A percentile compares a stretch with the other conserved stretches of the same genome.
phyloP scores from a whole-genome alignment of 2,113 vertebrate genomes.

The Aramus guarauna region DNA sequence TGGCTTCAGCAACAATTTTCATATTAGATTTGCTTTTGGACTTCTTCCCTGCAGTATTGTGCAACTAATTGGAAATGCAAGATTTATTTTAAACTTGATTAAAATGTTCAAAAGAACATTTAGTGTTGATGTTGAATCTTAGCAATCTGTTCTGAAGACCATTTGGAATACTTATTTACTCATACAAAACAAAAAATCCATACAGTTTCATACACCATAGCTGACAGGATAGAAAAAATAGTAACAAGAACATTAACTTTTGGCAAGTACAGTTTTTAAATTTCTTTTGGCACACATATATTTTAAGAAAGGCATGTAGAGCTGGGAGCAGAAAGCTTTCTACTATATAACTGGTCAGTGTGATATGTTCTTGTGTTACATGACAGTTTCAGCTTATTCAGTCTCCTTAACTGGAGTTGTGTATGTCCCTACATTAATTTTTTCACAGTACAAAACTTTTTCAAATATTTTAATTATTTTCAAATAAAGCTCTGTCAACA shows the following conservation, averaged over 20 bases:
- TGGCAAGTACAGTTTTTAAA: not conserved
- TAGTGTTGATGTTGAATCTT: conserved; percentile 32
- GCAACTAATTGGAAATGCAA: conserved; percentile 36
- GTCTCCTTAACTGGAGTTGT: not conserved
- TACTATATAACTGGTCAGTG: not conserved
- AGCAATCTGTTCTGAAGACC: conserved; percentile 43
- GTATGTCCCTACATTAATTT: not conserved
- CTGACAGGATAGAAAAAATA: not conserved
- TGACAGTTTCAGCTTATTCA: not conserved
- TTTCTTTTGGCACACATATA: too few species aligned
- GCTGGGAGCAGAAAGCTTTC: not conserved
- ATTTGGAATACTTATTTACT: conserved; percentile 52
- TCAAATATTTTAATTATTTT: not conserved
- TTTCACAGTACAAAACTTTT: not conserved
- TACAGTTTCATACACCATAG: not conserved
- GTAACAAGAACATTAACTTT: not conserved
- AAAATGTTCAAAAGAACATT: conserved; percentile 52
- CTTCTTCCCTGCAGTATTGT: conserved; percentile 16
- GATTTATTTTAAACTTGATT: conserved; percentile 57
- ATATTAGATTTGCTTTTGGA: conserved; percentile 17
- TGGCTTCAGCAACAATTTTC: conserved; percentile 54
- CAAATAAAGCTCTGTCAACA: not conserved
- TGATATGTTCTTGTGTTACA: not conserved
- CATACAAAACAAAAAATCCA: conserved; percentile 18
- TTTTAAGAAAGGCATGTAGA: not conserved